Evolutionary conservation across 2,888 invertebrate genomes (phyloP).

Genomic region (Fragum sueziense): DNA sequence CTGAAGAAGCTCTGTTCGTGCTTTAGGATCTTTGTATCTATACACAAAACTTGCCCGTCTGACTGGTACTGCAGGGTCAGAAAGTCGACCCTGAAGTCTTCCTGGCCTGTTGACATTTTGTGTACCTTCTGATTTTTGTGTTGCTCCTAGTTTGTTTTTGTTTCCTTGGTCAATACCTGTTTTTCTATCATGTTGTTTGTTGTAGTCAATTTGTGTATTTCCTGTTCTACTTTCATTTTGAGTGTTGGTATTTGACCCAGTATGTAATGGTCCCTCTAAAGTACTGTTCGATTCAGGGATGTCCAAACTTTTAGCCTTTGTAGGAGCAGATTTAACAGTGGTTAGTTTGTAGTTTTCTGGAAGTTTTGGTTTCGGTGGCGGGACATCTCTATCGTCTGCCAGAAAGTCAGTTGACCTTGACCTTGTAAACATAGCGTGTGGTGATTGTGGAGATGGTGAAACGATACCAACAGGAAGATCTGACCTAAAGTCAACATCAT

Average conservation of each 20-base stretch:
- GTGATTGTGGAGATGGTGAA: background rate
- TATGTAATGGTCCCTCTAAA: background rate
- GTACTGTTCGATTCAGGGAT: too few species aligned
- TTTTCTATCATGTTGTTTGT: too few species aligned
- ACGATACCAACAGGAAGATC: background rate
- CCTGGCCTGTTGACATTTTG: background rate
- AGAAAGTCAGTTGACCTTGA: background rate
- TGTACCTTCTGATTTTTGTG: background rate
- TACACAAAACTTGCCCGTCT: conserved; percentile 29
- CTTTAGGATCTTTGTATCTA: conserved; percentile 48
- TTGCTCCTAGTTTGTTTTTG: background rate
- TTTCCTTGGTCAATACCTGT: background rate
- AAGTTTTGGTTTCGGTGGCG: conserved; percentile 43
- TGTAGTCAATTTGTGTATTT: background rate
- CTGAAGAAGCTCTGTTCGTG: conserved; percentile 43
- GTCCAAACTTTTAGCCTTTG: too few species aligned
- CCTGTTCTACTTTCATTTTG: background rate
- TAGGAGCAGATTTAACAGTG: background rate
- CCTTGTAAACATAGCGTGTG: background rate
- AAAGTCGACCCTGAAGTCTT: conserved; percentile 10
- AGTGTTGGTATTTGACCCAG: background rate
- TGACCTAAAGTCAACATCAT: background rate
- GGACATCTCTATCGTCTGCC: background rate
- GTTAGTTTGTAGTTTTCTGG: conserved; percentile 34
- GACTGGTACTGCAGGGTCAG: conserved; percentile 21